These are phyloP conservation scores for Okapia johnstoni DNA, from an alignment of 2,113 vertebrate species.

Conservation along the genomic window DNA sequence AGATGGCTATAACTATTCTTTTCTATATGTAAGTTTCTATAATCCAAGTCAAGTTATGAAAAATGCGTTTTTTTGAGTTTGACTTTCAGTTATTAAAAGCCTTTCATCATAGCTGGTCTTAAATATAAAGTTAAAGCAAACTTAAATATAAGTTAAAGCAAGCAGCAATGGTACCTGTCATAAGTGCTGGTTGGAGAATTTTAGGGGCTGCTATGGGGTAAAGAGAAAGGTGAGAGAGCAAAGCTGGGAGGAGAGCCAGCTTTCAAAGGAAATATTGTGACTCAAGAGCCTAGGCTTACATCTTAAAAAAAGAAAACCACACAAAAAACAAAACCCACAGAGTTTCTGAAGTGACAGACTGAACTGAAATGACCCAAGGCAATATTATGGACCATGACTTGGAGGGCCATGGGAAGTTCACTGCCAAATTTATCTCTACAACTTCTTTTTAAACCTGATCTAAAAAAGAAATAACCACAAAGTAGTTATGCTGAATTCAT, in stretches of 20 bases:
- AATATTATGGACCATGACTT: background rate
- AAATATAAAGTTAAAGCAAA: background rate
- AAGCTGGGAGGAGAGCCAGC: background rate
- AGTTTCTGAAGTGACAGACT: background rate
- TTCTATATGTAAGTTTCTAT: background rate
- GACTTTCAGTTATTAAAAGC: background rate
- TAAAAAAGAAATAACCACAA: background rate
- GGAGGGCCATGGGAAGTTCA: background rate
- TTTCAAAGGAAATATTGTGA: background rate
- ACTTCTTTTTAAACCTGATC: background rate
- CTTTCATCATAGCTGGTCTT: background rate
- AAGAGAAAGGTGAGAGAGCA: background rate
- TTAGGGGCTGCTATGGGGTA: background rate
- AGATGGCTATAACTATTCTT: background rate
- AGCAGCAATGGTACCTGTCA: background rate
- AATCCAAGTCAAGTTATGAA: background rate
- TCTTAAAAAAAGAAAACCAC: background rate
- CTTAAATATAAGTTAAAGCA: background rate
- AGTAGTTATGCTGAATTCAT: background rate
- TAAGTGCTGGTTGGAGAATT: background rate
- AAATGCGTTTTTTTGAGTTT: background rate
- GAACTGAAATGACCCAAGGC: background rate
- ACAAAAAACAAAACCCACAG: background rate
- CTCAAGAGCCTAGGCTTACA: background rate
- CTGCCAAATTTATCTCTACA: background rate